phyloP scores from a whole-genome alignment of 2,113 vertebrate genomes.

The Haemorhous mexicanus region DNA sequence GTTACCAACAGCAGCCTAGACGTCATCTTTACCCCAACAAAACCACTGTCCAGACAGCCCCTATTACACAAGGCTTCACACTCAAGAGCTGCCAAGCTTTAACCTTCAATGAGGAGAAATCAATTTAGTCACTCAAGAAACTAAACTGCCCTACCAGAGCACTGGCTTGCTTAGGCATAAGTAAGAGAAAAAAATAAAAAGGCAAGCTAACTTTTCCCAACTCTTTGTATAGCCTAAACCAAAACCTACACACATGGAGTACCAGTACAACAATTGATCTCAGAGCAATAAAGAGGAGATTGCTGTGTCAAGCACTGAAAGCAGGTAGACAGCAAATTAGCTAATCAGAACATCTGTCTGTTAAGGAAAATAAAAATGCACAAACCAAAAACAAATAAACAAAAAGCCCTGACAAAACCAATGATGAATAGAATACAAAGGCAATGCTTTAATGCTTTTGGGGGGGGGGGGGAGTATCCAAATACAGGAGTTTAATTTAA shows the following conservation, averaged over 20 bases:
- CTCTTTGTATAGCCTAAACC: background rate
- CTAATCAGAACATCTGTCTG: background rate
- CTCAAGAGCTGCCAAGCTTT: background rate
- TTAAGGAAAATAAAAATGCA: background rate
- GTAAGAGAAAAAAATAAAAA: background rate
- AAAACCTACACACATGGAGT: background rate
- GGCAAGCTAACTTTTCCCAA: background rate
- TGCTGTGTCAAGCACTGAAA: background rate
- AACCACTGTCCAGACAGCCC: background rate
- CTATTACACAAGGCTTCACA: constrained; percentile 9
- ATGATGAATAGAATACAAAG: background rate
- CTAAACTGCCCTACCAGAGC: background rate
- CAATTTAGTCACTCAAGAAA: background rate
- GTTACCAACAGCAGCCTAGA: constrained; percentile 11
- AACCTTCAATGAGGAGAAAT: background rate
- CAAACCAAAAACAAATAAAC: background rate
- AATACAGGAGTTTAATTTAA: background rate
- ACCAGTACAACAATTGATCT: background rate
- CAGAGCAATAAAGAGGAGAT: background rate
- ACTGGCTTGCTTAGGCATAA: background rate
- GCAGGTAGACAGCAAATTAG: background rate
- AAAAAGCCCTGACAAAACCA: background rate
- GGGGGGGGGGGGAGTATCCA: background rate
- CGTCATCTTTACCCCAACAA: background rate
- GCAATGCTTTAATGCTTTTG: background rate